Percentiles rank a stretch among this genome's conserved stretches.
Evolutionary conservation across 2,797 vertebrate species (phyloP).

Genomic region (Salmo trutta): DNA sequence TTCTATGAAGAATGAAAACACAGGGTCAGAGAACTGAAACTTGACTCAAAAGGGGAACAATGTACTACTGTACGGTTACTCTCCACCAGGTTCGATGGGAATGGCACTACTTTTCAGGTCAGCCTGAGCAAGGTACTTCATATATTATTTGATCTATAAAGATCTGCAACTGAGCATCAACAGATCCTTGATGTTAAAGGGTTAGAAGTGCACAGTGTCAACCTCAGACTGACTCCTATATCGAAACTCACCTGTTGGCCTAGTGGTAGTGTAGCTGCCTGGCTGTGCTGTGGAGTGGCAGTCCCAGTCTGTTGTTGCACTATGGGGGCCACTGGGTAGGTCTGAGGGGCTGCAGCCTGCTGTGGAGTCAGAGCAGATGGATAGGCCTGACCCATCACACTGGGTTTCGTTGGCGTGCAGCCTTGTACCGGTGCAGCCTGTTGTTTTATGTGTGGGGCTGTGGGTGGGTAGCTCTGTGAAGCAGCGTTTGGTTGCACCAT

Average conservation of each 20-base stretch:
- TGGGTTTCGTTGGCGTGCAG: slow-evolving; percentile 57
- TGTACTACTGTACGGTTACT: background rate
- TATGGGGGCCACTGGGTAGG: slow-evolving; percentile 38
- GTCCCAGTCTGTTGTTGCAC: slow-evolving; percentile 35
- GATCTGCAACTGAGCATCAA: too few species aligned
- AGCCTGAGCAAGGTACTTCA: too few species aligned
- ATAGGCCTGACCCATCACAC: slow-evolving; percentile 34
- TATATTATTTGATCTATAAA: too few species aligned
- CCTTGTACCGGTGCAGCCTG: slow-evolving; percentile 42
- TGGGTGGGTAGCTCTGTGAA: slow-evolving; percentile 59
- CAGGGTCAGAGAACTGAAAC: slow-evolving; percentile 43
- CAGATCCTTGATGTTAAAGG: too few species aligned
- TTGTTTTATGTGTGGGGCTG: slow-evolving; percentile 59
- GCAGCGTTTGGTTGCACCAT: slow-evolving; percentile 33
- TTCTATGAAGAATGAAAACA: slow-evolving; percentile 60
- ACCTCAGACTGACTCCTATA: background rate
- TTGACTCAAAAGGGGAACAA: slow-evolving; percentile 6
- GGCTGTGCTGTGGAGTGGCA: slow-evolving; percentile 44
- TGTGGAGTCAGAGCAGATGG: background rate
- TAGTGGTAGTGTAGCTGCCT: slow-evolving; percentile 39
- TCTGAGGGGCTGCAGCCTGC: slow-evolving; percentile 26
- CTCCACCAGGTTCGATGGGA: background rate
- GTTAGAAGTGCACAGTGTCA: too few species aligned
- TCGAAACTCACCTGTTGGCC: slow-evolving; percentile 53
- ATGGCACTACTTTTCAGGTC: too few species aligned